phyloP scores from a whole-genome alignment of 2,888 invertebrate genomes.

The Disparrhopalites patrizii region DNA sequence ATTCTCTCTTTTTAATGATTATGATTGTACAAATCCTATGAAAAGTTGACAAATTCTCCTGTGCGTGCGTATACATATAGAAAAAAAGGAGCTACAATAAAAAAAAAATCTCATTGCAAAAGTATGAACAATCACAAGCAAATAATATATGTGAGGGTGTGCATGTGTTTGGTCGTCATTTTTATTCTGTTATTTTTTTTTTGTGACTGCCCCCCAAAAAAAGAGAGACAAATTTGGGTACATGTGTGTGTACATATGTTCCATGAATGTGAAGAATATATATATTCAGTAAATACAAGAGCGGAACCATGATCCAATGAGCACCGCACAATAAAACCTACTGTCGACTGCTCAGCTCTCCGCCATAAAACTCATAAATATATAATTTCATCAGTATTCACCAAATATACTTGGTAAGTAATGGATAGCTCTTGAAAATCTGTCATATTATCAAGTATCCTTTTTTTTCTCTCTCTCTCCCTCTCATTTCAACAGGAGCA shows the following conservation, averaged over 20 bases:
- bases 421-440: conserved; percentile 28
- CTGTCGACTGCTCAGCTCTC: conserved; percentile 7
- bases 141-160: conserved; percentile 18
- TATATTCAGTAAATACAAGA: conserved; percentile 12
- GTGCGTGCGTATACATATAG: too few relatives aligned
- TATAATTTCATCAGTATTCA: conserved; percentile 28
- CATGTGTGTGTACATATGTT: not conserved
- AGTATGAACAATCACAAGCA: conserved; percentile 15
- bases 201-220: conserved; percentile 9
- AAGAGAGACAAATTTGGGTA: not conserved
- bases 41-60: too few relatives aligned
- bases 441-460: conserved; percentile 25
- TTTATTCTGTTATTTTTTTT: conserved; percentile 9
- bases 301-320: conserved; percentile 26
- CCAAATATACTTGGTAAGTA: conserved; percentile 18
- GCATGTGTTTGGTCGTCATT: conserved; percentile 6
- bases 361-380: conserved; percentile 26
- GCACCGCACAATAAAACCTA: conserved; percentile 19
- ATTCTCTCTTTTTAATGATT: too few relatives aligned
- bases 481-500: conserved; percentile 24
- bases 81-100: too few relatives aligned
- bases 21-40: too few relatives aligned
- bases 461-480: too few relatives aligned
- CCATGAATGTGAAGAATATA: conserved; percentile 21
- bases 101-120: conserved; percentile 3